Percentiles rank a stretch among this genome's conserved stretches.
These are phyloP conservation scores for Tetheella fluctuosa DNA, from an alignment of 2,888 invertebrate species.

Conservation along the genomic window DNA sequence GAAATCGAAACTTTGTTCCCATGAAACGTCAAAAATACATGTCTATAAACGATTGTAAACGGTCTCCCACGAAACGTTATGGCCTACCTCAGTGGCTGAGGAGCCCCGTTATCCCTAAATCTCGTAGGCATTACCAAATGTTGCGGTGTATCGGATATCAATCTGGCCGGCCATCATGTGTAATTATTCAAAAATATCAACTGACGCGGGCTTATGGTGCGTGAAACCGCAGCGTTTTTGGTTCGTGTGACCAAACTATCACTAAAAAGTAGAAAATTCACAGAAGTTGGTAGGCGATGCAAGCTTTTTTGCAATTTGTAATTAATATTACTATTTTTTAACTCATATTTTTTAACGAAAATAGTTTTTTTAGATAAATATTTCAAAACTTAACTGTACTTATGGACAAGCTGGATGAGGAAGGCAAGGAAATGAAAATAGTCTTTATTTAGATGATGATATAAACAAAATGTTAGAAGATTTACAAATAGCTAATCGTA, in stretches of 20 bases:
- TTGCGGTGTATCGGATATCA: slow-evolving; percentile 64
- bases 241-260: slow-evolving; percentile 37
- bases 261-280: slow-evolving; percentile 14
- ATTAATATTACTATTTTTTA: too few relatives aligned
- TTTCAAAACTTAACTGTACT: too few relatives aligned
- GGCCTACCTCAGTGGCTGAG: slow-evolving; percentile 71
- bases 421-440: too few relatives aligned
- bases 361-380: too few relatives aligned
- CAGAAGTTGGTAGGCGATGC: neutral
- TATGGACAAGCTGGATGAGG: too few relatives aligned
- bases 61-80: slow-evolving; percentile 64
- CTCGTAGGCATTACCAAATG: slow-evolving; percentile 57
- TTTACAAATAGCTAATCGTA: too few relatives aligned
- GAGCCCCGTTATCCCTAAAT: slow-evolving; percentile 59
- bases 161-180: slow-evolving; percentile 31
- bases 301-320: too few relatives aligned
- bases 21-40: slow-evolving; percentile 63
- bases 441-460: too few relatives aligned
- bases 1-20: slow-evolving; percentile 65
- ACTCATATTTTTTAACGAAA: too few relatives aligned
- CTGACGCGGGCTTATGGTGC: slow-evolving; percentile 63
- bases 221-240: slow-evolving; percentile 62
- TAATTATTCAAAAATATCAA: slow-evolving; percentile 57
- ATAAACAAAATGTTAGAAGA: too few relatives aligned
- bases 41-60: slow-evolving; percentile 47